These are phyloP conservation scores for Acanthopagrus latus DNA, from an alignment of 2,797 vertebrate genomes.

Conservation along the genomic window DNA sequence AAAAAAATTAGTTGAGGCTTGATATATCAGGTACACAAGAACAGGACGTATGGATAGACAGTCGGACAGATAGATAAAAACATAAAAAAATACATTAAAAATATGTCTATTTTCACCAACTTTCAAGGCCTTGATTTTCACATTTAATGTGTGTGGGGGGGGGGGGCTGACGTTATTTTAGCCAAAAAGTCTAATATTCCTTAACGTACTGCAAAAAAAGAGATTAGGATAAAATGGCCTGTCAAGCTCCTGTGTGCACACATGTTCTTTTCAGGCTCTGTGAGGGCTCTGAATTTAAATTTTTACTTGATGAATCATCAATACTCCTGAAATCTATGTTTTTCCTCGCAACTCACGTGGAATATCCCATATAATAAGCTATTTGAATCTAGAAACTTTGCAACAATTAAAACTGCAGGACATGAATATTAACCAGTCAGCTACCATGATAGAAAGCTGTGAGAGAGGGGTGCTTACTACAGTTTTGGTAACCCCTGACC, in stretches of 20 bases:
- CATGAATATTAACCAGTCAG: slow-evolving; percentile 12
- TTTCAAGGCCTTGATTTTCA: too few relatives aligned
- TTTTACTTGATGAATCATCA: not conserved
- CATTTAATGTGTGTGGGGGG: too few relatives aligned
- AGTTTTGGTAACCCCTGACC: slow-evolving; percentile 35
- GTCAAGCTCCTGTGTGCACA: slow-evolving; percentile 7
- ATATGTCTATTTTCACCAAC: too few relatives aligned
- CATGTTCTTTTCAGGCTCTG: slow-evolving; percentile 6
- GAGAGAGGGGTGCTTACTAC: slow-evolving; percentile 22
- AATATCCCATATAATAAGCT: slow-evolving; percentile 14
- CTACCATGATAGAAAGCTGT: slow-evolving; percentile 3
- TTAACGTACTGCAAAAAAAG: slow-evolving; percentile 18
- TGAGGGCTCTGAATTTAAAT: not conserved
- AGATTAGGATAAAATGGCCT: slow-evolving; percentile 12
- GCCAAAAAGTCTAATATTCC: not conserved
- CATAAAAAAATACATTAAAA: too few relatives aligned
- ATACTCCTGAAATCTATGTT: not conserved
- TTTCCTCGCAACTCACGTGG: not conserved
- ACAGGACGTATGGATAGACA: too few relatives aligned
- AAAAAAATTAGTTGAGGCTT: not conserved
- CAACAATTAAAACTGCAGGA: not conserved
- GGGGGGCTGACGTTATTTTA: too few relatives aligned
- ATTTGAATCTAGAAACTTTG: slow-evolving; percentile 18
- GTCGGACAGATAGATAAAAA: too few relatives aligned
- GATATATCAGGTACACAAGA: too few relatives aligned